Evolutionary conservation across 2,113 vertebrate genomes (phyloP).

Genomic region (Lepus americanus): DNA sequence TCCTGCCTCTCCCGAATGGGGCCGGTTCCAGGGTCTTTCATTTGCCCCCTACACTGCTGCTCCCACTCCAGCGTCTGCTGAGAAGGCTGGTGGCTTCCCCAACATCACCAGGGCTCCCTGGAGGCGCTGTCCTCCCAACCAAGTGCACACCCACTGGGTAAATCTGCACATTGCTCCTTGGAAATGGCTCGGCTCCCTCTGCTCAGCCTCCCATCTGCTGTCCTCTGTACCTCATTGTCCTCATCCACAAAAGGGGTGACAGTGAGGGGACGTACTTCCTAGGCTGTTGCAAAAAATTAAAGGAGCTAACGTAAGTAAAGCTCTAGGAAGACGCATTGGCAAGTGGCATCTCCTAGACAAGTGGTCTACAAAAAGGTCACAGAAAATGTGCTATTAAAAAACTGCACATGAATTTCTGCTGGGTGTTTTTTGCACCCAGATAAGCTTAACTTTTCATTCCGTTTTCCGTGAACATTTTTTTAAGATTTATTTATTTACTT

Average conservation of each 20-base stretch:
- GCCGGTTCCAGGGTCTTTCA: neutral
- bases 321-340: neutral
- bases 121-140: neutral
- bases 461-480: too few relatives aligned
- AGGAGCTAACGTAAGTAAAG: neutral
- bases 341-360: neutral
- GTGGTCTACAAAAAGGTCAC: too few relatives aligned
- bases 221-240: neutral
- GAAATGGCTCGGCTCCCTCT: neutral
- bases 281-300: neutral
- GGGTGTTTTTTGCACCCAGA: too few relatives aligned
- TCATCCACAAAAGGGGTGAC: too few relatives aligned
- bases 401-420: too few relatives aligned
- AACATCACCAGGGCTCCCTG: neutral
- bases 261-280: neutral
- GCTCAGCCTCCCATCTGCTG: neutral
- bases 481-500: too few relatives aligned
- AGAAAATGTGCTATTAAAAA: too few relatives aligned
- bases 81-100: neutral
- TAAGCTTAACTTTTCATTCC: too few relatives aligned
- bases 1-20: neutral
- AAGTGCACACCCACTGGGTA: neutral
- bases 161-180: neutral
- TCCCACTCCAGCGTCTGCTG: neutral
- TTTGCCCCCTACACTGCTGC: neutral